A percentile compares a stretch with the other conserved stretches of the same genome.
phyloP scores from a whole-genome alignment of 2,888 invertebrate genomes.

The Xestia xanthographa region DNA sequence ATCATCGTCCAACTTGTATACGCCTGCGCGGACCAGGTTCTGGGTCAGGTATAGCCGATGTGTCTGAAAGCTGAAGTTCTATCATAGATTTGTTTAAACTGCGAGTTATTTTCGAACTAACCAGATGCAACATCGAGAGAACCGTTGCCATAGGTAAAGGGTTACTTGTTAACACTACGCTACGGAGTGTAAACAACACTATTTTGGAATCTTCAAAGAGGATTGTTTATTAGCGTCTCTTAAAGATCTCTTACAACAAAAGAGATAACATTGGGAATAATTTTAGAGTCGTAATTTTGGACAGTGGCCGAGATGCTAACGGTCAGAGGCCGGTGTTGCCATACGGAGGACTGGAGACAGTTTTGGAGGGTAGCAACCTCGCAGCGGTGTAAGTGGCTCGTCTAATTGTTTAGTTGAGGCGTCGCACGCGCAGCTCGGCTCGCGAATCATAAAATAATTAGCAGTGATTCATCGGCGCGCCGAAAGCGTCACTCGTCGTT shows the following conservation, averaged over 20 bases:
- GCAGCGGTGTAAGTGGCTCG: conserved; percentile 61
- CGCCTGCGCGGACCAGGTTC: conserved; percentile 28
- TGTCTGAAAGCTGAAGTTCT: conserved; percentile 22
- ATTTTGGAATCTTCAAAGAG: conserved; percentile 86
- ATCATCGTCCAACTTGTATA: conserved; percentile 23
- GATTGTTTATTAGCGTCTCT: conserved; percentile 80
- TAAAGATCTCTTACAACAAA: conserved; percentile 81
- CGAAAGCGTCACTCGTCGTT: conserved; percentile 82
- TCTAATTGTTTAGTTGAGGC: conserved; percentile 78
- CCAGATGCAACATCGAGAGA: conserved; percentile 50
- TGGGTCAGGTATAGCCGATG: conserved; percentile 45
- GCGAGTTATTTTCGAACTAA: conserved; percentile 43
- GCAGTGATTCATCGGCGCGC: conserved; percentile 84
- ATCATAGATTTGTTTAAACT: conserved; percentile 50
- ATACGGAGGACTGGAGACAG: conserved; percentile 63
- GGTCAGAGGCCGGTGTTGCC: conserved; percentile 69
- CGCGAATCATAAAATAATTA: conserved; percentile 87
- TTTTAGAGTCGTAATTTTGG: conserved; percentile 82
- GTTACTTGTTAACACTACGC: conserved; percentile 72
- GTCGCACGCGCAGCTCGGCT: conserved; percentile 65
- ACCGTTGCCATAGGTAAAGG: conserved; percentile 61
- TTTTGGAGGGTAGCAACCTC: conserved; percentile 47
- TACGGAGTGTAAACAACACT: conserved; percentile 82
- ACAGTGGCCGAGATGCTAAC: conserved; percentile 74
- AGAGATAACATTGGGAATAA: conserved; percentile 83